Conservation (phyloP, 2,888 invertebrate genomes). For the Catocala nupta region DNA sequence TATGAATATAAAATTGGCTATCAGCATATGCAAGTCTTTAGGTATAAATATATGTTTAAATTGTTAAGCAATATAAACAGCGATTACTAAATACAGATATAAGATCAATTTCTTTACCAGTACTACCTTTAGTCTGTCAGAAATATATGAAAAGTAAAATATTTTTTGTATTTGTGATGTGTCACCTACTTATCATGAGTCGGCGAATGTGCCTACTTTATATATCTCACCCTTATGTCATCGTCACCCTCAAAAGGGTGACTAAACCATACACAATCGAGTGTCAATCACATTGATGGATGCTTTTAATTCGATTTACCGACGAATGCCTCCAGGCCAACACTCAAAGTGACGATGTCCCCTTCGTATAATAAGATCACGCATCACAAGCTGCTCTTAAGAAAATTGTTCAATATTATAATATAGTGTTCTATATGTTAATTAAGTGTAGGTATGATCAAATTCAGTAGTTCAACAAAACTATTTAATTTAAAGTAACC, state of each 20-base stretch:
- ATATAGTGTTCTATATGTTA: too few relatives aligned
- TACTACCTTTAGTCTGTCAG: too few relatives aligned
- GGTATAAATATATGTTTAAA: too few relatives aligned
- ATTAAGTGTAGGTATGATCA: too few relatives aligned
- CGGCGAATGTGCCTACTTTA: neutral
- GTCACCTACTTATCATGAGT: neutral
- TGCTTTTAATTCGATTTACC: constrained; percentile 23
- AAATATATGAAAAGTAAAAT: neutral
- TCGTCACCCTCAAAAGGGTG: constrained; percentile 12
- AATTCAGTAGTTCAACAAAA: neutral
- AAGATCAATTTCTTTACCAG: too few relatives aligned
- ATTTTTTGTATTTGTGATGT: too few relatives aligned
- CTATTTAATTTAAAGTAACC: too few relatives aligned
- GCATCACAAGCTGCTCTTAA: constrained; percentile 4
- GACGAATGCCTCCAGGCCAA: constrained; percentile 5
- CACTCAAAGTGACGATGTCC: constrained; percentile 7
- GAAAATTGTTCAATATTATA: constrained; percentile 6
- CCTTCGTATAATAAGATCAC: constrained; percentile 6
- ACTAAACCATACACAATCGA: constrained; percentile 13
- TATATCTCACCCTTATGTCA: constrained; percentile 9
- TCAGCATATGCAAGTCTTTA: too few relatives aligned
- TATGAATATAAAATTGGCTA: too few relatives aligned
- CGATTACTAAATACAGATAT: too few relatives aligned
- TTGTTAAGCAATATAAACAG: too few relatives aligned
- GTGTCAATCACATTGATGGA: constrained; percentile 25